A percentile compares a stretch with the other conserved stretches of the same genome.
Evolutionary conservation across 1,140 invertebrate species (phyloP).

Genomic region (Wiebesia pumilae): DNA sequence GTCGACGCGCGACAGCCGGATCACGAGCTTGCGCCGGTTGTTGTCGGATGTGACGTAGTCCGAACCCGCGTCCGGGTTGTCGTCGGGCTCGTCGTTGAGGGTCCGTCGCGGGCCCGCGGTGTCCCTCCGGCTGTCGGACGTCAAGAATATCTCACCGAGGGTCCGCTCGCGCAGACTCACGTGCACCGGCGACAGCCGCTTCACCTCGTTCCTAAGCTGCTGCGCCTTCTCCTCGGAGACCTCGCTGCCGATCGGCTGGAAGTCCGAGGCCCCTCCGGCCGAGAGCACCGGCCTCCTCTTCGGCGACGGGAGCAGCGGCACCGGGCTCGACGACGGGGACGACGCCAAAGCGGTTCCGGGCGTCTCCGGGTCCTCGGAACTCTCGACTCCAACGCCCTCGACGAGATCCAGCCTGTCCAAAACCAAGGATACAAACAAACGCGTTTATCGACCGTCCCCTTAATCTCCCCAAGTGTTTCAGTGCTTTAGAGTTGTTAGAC

Average conservation of each 20-base stretch:
- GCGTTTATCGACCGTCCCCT: not conserved
- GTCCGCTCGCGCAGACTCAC: constrained; percentile 70
- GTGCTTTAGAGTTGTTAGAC: no score
- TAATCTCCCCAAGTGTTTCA: not conserved
- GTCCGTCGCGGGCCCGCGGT: no score
- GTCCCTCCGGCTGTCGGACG: constrained; percentile 58
- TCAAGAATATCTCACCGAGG: constrained; percentile 70
- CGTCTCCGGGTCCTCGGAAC: not conserved
- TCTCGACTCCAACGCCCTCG: not conserved
- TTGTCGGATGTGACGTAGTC: no score
- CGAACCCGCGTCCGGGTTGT: not conserved
- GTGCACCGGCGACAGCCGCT: constrained; percentile 69
- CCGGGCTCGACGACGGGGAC: not conserved
- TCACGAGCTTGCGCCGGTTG: constrained; percentile 41
- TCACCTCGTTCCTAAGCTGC: constrained; percentile 68
- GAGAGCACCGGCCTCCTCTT: not conserved
- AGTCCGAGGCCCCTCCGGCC: constrained; percentile 56
- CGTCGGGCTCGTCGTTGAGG: not conserved
- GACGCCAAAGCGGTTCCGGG: not conserved
- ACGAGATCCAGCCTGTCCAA: not conserved
- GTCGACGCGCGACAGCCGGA: constrained; percentile 56
- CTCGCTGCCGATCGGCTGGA: constrained; percentile 68
- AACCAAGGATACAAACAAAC: not conserved
- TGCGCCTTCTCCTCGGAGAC: constrained; percentile 68
- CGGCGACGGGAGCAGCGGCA: not conserved